Evolutionary conservation across 2,797 vertebrate genomes (phyloP), one percentile per base, ranked within the genome.

Genomic region (Centropyge bicolor): DNA sequence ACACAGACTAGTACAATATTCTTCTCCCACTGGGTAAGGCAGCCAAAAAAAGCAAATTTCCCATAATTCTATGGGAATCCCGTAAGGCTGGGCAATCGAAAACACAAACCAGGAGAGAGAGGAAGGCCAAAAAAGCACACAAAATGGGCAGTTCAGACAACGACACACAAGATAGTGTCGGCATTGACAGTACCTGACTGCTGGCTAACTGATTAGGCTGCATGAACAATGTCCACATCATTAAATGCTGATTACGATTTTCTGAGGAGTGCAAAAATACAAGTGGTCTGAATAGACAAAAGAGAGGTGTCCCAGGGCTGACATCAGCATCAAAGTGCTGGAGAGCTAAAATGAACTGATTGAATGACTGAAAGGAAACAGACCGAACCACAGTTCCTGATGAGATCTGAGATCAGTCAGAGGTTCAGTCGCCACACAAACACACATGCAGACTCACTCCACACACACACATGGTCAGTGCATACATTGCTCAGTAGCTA

Each of bases 171-270:
- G 19, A 43, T 13, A 60, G 49, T 27, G 55, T 64, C 36, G 1
- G 6, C 52, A 40, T 3, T 84, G 74, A 73, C 71, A 35, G 27
- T 55, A 63, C 65, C 67, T 71, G 63, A 70, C 65, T 54, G 49
- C 65, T 63, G 4, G 19, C 54, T 73, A 75, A 70, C 78, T 73
- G 66, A 81, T 87, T 73, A 75, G 51, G 20, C 57, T 72, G 41
- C 76, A 61, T 1, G 20, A 76, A 78, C 72, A 74, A 81, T 74
- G 24, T 9, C 7, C 1, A 17, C 17, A 41, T 76, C 67, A 78
- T 77, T 78, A 72, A 80, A 71, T 61, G 56, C 35, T 77, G 55
- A 35, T 79, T 41, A 48, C 16, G 61, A 69, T 80, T 83, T 73
- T 74, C 67, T 63, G 35, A 6, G 27, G 31, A 74, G 46, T 67